A percentile compares a stretch with the other conserved stretches of the same genome.
These are phyloP conservation scores for Zaprionus vittiger DNA, from an alignment of 1,140 invertebrate genomes.

Conservation along the genomic window DNA sequence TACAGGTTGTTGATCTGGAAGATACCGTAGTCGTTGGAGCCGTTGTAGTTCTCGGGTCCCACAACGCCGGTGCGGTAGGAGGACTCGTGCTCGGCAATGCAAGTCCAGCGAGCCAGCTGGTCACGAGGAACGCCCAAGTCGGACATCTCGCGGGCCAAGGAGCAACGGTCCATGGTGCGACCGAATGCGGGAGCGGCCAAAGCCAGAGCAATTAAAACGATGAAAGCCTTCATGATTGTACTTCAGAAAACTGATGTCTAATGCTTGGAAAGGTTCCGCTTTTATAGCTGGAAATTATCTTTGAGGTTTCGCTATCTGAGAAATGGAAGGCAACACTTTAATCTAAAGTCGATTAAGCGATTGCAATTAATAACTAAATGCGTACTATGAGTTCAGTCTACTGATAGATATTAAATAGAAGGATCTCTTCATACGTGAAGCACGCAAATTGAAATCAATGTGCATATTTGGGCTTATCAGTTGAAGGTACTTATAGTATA, in stretches of 20 bases:
- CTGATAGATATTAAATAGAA: neutral
- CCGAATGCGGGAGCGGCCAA: slow-evolving; percentile 61
- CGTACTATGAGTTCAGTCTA: neutral
- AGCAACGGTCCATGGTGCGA: slow-evolving; percentile 74
- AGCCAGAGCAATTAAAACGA: slow-evolving; percentile 63
- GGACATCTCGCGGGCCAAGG: slow-evolving; percentile 74
- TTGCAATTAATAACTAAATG: no score
- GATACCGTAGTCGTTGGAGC: slow-evolving; percentile 72
- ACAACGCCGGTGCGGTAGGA: slow-evolving; percentile 61
- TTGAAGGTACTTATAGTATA: neutral
- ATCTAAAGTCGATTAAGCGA: neutral
- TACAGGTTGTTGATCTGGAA: slow-evolving; percentile 79
- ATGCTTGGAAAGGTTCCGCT: neutral
- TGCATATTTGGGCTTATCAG: neutral
- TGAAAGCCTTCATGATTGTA: slow-evolving; percentile 60
- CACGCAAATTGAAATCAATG: no score
- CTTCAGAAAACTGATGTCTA: slow-evolving; percentile 52
- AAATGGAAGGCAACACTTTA: neutral
- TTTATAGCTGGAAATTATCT: slow-evolving; percentile 57
- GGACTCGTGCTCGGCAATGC: slow-evolving; percentile 70
- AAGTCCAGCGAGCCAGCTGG: slow-evolving; percentile 59
- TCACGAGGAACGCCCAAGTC: slow-evolving; percentile 62
- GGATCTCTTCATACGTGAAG: no score
- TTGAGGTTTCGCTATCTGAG: neutral
- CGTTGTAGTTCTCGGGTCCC: slow-evolving; percentile 61